Evolutionary conservation across 1,140 invertebrate species (phyloP).

Genomic region (Phenacoccus solenopsis): DNA sequence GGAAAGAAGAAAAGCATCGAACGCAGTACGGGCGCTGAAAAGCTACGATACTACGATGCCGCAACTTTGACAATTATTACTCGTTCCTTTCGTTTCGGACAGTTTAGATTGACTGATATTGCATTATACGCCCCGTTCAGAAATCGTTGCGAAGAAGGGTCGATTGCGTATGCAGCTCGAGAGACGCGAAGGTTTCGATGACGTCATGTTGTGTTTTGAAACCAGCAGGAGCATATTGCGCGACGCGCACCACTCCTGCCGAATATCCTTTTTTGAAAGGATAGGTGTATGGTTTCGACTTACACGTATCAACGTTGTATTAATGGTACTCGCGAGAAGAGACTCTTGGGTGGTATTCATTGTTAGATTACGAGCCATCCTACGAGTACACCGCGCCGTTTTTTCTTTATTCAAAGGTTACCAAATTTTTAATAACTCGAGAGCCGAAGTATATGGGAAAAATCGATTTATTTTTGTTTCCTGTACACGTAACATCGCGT

Average conservation of each 20-base stretch:
- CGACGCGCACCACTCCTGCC: not conserved
- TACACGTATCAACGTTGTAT: no score
- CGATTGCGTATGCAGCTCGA: not conserved
- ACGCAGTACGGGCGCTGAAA: not conserved
- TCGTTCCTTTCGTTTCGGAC: not conserved
- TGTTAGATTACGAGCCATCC: no score
- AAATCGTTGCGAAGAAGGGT: not conserved
- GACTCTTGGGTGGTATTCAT: no score
- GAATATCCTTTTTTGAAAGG: not conserved
- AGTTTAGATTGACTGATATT: constrained; percentile 3
- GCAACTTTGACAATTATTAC: not conserved
- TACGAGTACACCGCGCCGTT: not conserved
- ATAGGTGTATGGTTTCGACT: not conserved
- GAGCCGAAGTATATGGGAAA: not conserved
- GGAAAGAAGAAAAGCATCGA: no score
- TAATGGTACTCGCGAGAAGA: not conserved
- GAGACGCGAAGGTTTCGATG: not conserved
- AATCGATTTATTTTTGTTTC: not conserved
- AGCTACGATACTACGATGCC: not conserved
- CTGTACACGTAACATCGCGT: no score
- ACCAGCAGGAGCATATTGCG: not conserved
- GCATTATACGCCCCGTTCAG: not conserved
- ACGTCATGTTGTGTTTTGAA: not conserved
- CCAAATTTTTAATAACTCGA: not conserved
- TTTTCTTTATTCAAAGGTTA: not conserved